These are phyloP conservation scores for Drosophila siamana DNA, from an alignment of 2,888 invertebrate genomes.

Conservation along the genomic window DNA sequence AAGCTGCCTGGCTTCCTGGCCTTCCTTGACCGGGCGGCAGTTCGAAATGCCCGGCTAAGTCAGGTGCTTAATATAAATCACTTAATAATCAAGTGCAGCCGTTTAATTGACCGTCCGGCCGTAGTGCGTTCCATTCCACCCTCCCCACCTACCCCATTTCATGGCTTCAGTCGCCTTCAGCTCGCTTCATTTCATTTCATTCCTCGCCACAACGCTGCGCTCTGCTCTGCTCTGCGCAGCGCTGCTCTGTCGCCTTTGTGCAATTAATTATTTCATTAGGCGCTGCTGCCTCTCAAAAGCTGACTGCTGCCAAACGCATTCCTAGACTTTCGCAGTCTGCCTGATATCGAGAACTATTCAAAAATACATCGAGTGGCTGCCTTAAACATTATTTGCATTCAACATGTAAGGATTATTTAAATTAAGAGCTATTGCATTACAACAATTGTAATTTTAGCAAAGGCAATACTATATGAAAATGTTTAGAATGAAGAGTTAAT, in stretches of 20 bases:
- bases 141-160: no score
- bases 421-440: no score
- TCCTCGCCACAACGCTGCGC: neutral
- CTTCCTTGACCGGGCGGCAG: no score
- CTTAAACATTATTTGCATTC: no score
- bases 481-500: no score
- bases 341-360: no score
- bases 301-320: constrained; percentile 31
- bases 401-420: no score
- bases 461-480: no score
- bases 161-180: no score
- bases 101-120: constrained; percentile 63
- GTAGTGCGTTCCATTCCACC: neutral
- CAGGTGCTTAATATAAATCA: constrained; percentile 78
- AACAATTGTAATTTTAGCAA: no score
- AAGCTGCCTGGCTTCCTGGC: no score
- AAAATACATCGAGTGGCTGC: no score
- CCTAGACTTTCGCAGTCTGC: neutral
- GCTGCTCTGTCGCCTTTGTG: constrained; percentile 37
- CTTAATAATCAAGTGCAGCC: constrained; percentile 77
- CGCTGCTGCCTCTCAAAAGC: constrained; percentile 50
- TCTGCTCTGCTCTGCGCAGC: neutral
- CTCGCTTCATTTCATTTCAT: constrained; percentile 22
- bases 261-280: constrained; percentile 70
- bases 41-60: constrained; percentile 51